Conservation (phyloP, 1,140 invertebrate species). For the Scaptomyza graminum region DNA sequence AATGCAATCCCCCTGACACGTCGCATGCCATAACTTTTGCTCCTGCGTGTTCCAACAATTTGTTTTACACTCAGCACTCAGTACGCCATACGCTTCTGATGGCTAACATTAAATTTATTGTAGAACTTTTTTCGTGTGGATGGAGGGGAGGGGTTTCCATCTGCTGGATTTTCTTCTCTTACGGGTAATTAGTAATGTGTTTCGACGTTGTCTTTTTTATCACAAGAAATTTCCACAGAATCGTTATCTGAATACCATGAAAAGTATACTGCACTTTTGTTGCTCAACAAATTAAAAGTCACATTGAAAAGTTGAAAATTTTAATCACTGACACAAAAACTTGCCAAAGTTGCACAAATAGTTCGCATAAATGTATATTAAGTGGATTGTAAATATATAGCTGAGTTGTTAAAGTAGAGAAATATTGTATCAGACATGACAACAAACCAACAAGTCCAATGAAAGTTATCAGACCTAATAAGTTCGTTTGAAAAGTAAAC, state of each 20-base stretch:
- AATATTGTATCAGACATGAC: not conserved
- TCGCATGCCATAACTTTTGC: constrained; percentile 45
- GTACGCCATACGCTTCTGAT: constrained; percentile 22
- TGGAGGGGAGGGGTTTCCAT: not conserved
- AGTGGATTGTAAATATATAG: not conserved
- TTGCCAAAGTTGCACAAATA: not conserved
- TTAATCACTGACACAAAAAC: not conserved
- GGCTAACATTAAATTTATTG: constrained; percentile 61
- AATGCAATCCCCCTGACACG: constrained; percentile 33
- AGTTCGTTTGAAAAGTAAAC: too few relatives aligned
- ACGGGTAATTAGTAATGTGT: constrained; percentile 70
- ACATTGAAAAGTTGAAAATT: not conserved
- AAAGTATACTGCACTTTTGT: constrained; percentile 4
- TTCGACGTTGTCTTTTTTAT: constrained; percentile 35
- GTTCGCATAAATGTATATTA: not conserved
- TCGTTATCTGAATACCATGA: not conserved
- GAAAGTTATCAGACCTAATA: not conserved
- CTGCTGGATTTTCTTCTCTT: constrained; percentile 49
- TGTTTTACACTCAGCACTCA: constrained; percentile 13
- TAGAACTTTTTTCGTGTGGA: constrained; percentile 24
- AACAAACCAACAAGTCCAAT: not conserved
- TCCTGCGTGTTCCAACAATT: constrained; percentile 36
- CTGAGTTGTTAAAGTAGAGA: not conserved
- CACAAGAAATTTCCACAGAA: constrained; percentile 8
- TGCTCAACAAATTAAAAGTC: constrained; percentile 7